Conservation (phyloP, 2,888 invertebrate species). For the Hoplodrina blanda region DNA sequence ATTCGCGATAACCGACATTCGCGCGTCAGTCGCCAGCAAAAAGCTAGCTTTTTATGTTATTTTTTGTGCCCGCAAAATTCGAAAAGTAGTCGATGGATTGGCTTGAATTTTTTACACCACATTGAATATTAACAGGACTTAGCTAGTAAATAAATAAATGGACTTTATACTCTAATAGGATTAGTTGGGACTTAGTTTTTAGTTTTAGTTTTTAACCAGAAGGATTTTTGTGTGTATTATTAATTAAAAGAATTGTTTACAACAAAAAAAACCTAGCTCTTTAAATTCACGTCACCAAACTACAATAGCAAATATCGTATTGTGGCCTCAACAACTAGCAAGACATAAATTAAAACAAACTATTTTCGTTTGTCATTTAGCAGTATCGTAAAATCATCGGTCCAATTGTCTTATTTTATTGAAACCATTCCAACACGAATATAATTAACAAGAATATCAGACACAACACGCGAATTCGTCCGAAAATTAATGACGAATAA, state of each 20-base stretch:
- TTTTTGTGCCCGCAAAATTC: no score
- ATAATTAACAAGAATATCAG: constrained; percentile 28
- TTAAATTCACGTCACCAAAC: background rate
- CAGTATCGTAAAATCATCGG: constrained; percentile 10
- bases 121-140: no score
- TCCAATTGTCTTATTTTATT: constrained; percentile 31
- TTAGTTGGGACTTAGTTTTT: no score
- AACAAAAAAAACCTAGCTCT: background rate
- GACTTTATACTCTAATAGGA: no score
- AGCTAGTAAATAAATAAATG: no score
- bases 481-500: constrained; percentile 7
- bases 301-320: background rate
- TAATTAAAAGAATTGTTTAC: no score
- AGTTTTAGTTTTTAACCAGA: background rate
- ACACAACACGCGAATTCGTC: constrained; percentile 10
- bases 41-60: no score
- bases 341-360: constrained; percentile 14
- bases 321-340: background rate
- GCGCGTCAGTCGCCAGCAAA: no score
- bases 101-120: no score
- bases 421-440: constrained; percentile 34
- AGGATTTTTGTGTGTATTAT: background rate
- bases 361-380: constrained; percentile 26
- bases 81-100: no score
- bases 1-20: no score